Evolutionary conservation across 2,888 invertebrate genomes (phyloP).

Genomic region (Abrostola tripartita): DNA sequence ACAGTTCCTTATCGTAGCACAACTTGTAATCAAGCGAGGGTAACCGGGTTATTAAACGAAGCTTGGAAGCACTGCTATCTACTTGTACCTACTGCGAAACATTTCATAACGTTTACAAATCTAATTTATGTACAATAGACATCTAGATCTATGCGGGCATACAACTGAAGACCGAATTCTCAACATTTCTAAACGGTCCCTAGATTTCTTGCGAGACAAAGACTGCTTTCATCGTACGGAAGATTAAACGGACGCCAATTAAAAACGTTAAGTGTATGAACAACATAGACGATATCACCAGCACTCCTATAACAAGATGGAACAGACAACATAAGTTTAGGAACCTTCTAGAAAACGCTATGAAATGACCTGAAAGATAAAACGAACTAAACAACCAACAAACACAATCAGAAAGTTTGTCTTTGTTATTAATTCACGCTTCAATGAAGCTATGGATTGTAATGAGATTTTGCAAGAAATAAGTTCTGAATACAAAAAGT

Average conservation of each 20-base stretch:
- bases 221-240: too few relatives aligned
- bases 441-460: not conserved
- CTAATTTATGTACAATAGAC: not conserved
- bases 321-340: too few relatives aligned
- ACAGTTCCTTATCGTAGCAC: conserved; percentile 39
- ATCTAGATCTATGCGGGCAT: conserved; percentile 16
- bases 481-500: not conserved
- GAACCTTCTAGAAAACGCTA: too few relatives aligned
- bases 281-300: too few relatives aligned
- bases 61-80: conserved; percentile 50
- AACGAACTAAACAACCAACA: not conserved
- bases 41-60: conserved; percentile 47
- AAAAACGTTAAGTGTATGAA: too few relatives aligned
- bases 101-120: conserved; percentile 42
- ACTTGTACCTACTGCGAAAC: conserved; percentile 30
- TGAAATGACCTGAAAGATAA: not conserved
- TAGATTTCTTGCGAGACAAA: not conserved
- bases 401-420: not conserved
- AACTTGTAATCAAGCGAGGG: conserved; percentile 39
- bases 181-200: conserved; percentile 14
- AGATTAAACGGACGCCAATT: too few relatives aligned
- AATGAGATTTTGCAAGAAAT: conserved; percentile 4
- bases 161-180: conserved; percentile 8
- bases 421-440: not conserved
- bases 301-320: too few relatives aligned